A percentile compares a stretch with the other conserved stretches of the same genome.
Evolutionary conservation across 1,140 invertebrate species (phyloP).

Genomic region (Drosophila funebris): DNA sequence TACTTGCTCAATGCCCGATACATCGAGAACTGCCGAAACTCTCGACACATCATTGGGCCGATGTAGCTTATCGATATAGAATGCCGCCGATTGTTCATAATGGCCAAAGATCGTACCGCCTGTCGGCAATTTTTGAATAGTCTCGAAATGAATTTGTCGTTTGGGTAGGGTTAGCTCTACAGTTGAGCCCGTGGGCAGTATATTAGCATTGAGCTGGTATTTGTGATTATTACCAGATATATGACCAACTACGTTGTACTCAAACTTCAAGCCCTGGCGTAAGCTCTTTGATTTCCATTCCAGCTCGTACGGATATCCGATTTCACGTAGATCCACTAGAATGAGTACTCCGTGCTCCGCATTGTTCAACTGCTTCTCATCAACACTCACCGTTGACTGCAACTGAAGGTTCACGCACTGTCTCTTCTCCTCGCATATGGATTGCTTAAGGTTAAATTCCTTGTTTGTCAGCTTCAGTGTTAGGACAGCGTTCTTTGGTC

Average conservation of each 20-base stretch:
- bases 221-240: slow-evolving; percentile 88
- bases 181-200: slow-evolving; percentile 86
- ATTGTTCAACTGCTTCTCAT: slow-evolving; percentile 59
- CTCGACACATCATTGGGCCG: slow-evolving; percentile 86
- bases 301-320: slow-evolving; percentile 89
- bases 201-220: slow-evolving; percentile 88
- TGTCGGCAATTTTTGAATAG: slow-evolving; percentile 82
- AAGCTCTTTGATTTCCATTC: slow-evolving; percentile 87
- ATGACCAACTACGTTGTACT: slow-evolving; percentile 88
- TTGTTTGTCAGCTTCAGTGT: slow-evolving; percentile 89
- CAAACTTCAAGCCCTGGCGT: slow-evolving; percentile 85
- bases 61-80: slow-evolving; percentile 89
- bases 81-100: slow-evolving; percentile 84
- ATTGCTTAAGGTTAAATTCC: slow-evolving; percentile 88
- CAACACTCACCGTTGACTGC: slow-evolving; percentile 83
- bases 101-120: slow-evolving; percentile 71
- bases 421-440: slow-evolving; percentile 90
- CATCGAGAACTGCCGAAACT: slow-evolving; percentile 44
- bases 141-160: slow-evolving; percentile 87
- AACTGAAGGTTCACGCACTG: slow-evolving; percentile 90
- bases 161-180: slow-evolving; percentile 87
- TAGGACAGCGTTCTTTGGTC: slow-evolving; percentile 85
- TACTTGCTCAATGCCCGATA: slow-evolving; percentile 83
- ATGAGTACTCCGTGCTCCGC: slow-evolving; percentile 85
- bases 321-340: slow-evolving; percentile 88